Evolutionary conservation across 2,113 vertebrate species (phyloP), one percentile per base, ranked within the genome.

Genomic region (Pseudopipra pipra): DNA sequence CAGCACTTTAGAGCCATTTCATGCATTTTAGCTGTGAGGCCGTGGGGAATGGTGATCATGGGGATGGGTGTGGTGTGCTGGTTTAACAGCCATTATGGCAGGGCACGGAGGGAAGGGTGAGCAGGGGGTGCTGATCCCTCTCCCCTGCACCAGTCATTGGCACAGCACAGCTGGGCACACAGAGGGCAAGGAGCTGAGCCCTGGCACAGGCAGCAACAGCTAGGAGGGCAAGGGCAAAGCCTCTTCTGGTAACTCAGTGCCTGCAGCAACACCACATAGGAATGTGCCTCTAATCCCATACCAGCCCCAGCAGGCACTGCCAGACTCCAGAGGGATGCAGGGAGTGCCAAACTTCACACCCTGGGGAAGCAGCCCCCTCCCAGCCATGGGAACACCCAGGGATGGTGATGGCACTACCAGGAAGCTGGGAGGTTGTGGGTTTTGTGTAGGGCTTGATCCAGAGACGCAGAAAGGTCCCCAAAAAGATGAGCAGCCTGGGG

Each of bases 21-120:
- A 22, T 15, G 24, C 52, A 12, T 3, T 63, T 54, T 1, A 30
- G 31, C 52, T 58, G 83, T 13, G n/a, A 43, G 2, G 37, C 11
- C 0, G 0, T 8, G 31, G 63, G 63, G 18, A 65, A 41, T 9
- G 30, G 71, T 0, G 4, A 43, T 8, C 66, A 23, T 0, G 2
- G 44, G 65, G 49, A 12, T 3, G 43, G 66, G 28, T 49, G 51
- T 1, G 6, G 6, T 3, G 8, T 24, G 74, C 41, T 63, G 31
- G 22, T 2, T 3, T 17, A 78, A 21, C 58, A 80, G 41, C 37
- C 8, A 1, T 4, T 31, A 17, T 3, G 4, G 72, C 59, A 37
- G 41, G 56, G 35, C 41, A 19, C 0, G 1, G 20, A 33, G 13
- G 27, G 35, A 22, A 62, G 25, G 30, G 28, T 5, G 71, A 72